These are phyloP conservation scores for Macrosoma leucophasiata DNA, from an alignment of 2,888 invertebrate species.

Conservation along the genomic window DNA sequence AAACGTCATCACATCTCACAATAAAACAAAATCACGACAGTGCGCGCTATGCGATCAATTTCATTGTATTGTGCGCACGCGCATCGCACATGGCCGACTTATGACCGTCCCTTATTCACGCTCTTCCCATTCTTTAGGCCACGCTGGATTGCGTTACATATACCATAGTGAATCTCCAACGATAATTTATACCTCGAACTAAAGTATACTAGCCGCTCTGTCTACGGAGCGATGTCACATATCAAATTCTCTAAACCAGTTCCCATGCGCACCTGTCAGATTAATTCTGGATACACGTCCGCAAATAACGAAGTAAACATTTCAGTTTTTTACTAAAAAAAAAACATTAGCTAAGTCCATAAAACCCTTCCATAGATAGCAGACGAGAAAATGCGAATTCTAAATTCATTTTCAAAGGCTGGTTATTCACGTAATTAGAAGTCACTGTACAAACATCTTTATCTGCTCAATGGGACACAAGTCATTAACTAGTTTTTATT, in stretches of 20 bases:
- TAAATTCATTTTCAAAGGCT: too few relatives aligned
- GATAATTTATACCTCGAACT: slow-evolving; percentile 62
- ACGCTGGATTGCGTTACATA: slow-evolving; percentile 50
- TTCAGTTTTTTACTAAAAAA: slow-evolving; percentile 34
- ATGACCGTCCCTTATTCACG: slow-evolving; percentile 53
- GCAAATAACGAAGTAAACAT: slow-evolving; percentile 36
- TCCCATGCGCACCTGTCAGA: slow-evolving; percentile 57
- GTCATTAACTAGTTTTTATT: slow-evolving; percentile 38
- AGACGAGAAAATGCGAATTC: too few relatives aligned
- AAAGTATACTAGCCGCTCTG: slow-evolving; percentile 58
- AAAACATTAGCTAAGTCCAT: too few relatives aligned
- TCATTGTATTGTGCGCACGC: slow-evolving; percentile 21
- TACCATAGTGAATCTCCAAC: slow-evolving; percentile 50
- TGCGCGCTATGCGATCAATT: slow-evolving; percentile 15
- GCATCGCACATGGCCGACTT: slow-evolving; percentile 38
- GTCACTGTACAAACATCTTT: slow-evolving; percentile 25
- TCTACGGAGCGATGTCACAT: slow-evolving; percentile 56
- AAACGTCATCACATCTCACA: too few relatives aligned
- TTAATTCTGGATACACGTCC: slow-evolving; percentile 47
- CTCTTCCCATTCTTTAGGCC: slow-evolving; percentile 41
- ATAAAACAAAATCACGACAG: slow-evolving; percentile 14
- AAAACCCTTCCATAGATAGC: too few relatives aligned
- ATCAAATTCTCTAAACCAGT: slow-evolving; percentile 54
- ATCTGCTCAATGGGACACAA: slow-evolving; percentile 27
- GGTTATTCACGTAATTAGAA: too few relatives aligned